Evolutionary conservation across 2,797 vertebrate genomes (phyloP).

Genomic region (Anguilla anguilla): DNA sequence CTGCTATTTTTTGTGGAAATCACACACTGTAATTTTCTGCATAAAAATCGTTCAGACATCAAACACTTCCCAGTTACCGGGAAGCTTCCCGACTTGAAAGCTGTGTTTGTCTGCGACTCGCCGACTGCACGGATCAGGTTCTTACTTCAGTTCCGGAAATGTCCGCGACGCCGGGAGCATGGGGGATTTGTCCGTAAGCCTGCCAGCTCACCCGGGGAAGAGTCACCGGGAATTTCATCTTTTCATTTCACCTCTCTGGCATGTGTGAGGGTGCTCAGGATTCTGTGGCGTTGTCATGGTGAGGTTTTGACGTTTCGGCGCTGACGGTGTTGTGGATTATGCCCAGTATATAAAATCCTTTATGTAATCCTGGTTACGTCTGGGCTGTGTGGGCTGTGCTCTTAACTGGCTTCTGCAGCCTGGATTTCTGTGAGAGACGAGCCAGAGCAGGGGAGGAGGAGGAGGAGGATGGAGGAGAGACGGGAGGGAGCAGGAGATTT

Average conservation of each 20-base stretch:
- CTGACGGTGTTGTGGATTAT: constrained; percentile 56
- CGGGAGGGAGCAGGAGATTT: neutral
- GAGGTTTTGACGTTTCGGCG: constrained; percentile 47
- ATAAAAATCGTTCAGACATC: neutral
- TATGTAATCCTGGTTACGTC: constrained; percentile 60
- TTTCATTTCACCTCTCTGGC: constrained; percentile 45
- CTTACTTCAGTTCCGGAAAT: neutral
- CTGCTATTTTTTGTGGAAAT: neutral
- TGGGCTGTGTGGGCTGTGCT: constrained; percentile 45
- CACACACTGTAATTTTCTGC: neutral
- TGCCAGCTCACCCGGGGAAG: neutral
- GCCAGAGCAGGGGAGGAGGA: neutral
- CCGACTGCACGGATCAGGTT: neutral
- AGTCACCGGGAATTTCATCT: neutral
- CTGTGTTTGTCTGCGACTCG: neutral
- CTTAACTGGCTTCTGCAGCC: constrained; percentile 41
- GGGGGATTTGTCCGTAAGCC: neutral
- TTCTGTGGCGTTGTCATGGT: constrained; percentile 61
- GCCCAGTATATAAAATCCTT: constrained; percentile 69
- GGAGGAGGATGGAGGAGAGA: neutral
- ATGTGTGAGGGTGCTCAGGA: constrained; percentile 43
- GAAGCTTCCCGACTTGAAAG: neutral
- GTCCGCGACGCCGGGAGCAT: constrained; percentile 18
- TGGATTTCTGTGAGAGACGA: neutral
- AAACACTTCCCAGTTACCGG: neutral